A percentile compares a stretch with the other conserved stretches of the same genome.
These are phyloP conservation scores for Acrocyrtus sp. DNA, from an alignment of 2,888 invertebrate species.

Conservation along the genomic window DNA sequence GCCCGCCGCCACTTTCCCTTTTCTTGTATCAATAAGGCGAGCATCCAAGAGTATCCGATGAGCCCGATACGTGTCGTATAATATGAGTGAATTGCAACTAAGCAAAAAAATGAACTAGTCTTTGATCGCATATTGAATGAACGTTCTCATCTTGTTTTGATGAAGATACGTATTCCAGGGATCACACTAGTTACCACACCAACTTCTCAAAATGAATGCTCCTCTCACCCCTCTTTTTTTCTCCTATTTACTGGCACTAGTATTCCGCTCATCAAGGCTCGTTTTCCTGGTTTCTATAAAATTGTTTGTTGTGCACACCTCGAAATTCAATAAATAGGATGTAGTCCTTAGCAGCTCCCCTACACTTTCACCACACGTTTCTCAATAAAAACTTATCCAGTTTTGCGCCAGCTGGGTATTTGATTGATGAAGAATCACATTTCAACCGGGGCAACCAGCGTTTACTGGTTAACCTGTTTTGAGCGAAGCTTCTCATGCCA, in stretches of 20 bases:
- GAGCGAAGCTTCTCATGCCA: too few relatives aligned
- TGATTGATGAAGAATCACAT: slow-evolving; percentile 45
- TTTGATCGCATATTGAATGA: too few relatives aligned
- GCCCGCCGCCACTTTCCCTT: not conserved
- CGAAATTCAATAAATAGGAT: too few relatives aligned
- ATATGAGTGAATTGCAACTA: not conserved
- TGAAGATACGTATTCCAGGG: too few relatives aligned
- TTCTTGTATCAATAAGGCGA: not conserved
- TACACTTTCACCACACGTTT: too few relatives aligned
- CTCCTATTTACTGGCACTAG: not conserved
- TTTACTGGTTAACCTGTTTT: too few relatives aligned
- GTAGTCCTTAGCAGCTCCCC: too few relatives aligned
- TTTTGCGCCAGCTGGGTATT: slow-evolving; percentile 26
- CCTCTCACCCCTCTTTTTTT: not conserved
- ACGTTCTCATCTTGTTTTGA: too few relatives aligned
- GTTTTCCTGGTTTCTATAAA: too few relatives aligned
- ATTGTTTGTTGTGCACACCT: too few relatives aligned
- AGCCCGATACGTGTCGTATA: not conserved
- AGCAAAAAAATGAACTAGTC: not conserved
- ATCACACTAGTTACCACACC: too few relatives aligned
- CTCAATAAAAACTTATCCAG: slow-evolving; percentile 12
- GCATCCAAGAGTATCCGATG: not conserved
- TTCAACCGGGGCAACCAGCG: slow-evolving; percentile 35
- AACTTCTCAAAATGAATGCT: too few relatives aligned
- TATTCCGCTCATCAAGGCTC: slow-evolving; percentile 9